phyloP scores from a whole-genome alignment of 2,888 invertebrate genomes.

The Microchrysa polita region DNA sequence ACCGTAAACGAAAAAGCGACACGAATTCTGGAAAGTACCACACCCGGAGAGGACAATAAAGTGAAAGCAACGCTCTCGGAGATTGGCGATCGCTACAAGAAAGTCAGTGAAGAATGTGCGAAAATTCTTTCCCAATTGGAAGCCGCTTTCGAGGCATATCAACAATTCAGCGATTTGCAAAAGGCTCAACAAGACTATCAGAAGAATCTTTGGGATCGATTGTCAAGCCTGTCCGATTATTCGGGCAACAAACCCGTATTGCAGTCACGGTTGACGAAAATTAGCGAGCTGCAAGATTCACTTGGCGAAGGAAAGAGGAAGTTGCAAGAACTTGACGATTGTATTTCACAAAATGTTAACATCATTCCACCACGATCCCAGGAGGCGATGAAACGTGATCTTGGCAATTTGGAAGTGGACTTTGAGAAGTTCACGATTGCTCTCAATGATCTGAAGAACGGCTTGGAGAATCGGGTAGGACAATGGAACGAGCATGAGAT shows the following conservation, averaged over 20 bases:
- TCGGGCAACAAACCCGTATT: conserved; percentile 87
- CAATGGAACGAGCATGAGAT: conserved; percentile 93
- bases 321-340: conserved; percentile 77
- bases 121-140: conserved; percentile 78
- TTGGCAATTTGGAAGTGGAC: conserved; percentile 82
- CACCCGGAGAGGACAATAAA: conserved; percentile 65
- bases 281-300: conserved; percentile 81
- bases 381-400: conserved; percentile 84
- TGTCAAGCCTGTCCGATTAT: conserved; percentile 84
- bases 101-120: conserved; percentile 73
- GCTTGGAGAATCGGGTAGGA: conserved; percentile 83
- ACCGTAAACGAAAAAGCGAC: conserved; percentile 89
- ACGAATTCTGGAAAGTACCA: conserved; percentile 69
- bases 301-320: conserved; percentile 82
- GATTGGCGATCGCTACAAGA: conserved; percentile 80
- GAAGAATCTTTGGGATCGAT: conserved; percentile 88
- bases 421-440: conserved; percentile 83
- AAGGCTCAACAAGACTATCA: conserved; percentile 90
- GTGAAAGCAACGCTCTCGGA: conserved; percentile 76
- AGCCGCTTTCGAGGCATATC: conserved; percentile 80
- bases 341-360: conserved; percentile 75
- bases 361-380: conserved; percentile 83
- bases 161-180: conserved; percentile 86
- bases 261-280: conserved; percentile 81
- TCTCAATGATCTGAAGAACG: conserved; percentile 79